phyloP scores from a whole-genome alignment of 37 sponge, comb jelly and placozoan species.

The Tethya wilhelma region DNA sequence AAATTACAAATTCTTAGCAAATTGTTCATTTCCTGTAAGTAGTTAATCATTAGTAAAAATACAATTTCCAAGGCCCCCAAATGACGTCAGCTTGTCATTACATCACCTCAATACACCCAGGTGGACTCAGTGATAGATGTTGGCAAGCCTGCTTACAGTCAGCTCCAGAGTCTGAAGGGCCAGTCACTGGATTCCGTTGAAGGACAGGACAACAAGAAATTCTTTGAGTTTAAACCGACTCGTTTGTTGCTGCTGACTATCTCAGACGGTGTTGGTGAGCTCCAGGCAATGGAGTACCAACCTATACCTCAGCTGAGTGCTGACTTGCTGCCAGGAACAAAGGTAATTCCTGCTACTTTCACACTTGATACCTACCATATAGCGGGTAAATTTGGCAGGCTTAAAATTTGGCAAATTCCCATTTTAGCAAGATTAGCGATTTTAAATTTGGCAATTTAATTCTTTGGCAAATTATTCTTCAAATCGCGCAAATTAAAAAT shows the following conservation, averaged over 20 bases:
- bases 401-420: too few species aligned
- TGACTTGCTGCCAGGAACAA: slow-evolving; percentile 26
- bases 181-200: slow-evolving; percentile 40
- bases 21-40: too few species aligned
- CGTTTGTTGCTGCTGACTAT: slow-evolving; percentile 27
- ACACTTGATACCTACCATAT: too few species aligned
- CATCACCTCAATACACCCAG: too few species aligned
- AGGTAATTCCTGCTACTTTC: slow-evolving; percentile 19
- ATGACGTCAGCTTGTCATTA: too few species aligned
- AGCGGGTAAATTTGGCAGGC: too few species aligned
- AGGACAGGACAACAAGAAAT: slow-evolving; percentile 2
- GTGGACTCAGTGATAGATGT: slow-evolving; percentile 71
- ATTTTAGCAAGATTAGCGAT: too few species aligned
- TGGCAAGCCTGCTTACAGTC: slow-evolving; percentile 56
- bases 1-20: not conserved
- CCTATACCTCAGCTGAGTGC: slow-evolving; percentile 17
- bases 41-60: too few species aligned
- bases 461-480: too few species aligned
- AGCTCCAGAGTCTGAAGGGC: slow-evolving; percentile 62
- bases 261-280: slow-evolving; percentile 20
- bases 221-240: slow-evolving; percentile 31
- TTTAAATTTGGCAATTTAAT: too few species aligned
- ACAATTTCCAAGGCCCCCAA: too few species aligned
- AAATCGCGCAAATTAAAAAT: too few species aligned
- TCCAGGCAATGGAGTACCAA: slow-evolving; percentile 48